phyloP scores from a whole-genome alignment of 2,113 vertebrate genomes.

The Cygnus buccinator region DNA sequence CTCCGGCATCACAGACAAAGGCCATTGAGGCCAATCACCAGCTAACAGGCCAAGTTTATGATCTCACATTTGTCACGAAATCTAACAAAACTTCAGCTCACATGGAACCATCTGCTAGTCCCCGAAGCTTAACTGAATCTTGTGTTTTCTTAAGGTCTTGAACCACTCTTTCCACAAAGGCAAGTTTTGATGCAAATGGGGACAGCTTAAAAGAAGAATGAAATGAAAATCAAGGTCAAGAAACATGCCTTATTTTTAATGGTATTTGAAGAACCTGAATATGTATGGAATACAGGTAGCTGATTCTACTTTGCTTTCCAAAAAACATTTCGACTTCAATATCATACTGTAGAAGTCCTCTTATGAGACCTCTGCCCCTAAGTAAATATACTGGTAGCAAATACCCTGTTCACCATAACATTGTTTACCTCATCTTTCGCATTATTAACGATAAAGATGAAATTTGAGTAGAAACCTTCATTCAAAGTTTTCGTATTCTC shows the following conservation, averaged over 20 bases:
- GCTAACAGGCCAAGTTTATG: rapidly evolving
- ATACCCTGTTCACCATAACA: no score
- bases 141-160: neutral
- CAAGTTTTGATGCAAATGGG: neutral
- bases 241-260: neutral
- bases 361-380: no score
- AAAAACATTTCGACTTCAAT: no score
- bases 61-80: rapidly evolving
- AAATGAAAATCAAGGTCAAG: neutral
- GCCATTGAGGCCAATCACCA: neutral
- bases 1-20: no score
- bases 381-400: no score
- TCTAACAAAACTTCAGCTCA: neutral
- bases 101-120: neutral
- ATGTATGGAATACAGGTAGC: neutral
- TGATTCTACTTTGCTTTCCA: no score
- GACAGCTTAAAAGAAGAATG: neutral
- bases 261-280: neutral
- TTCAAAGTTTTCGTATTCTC: no score
- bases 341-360: no score
- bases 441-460: no score
- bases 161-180: neutral
- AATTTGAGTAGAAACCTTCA: no score
- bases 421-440: no score
- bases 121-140: neutral